Percentiles rank a stretch among this genome's conserved stretches.
phyloP scores from a whole-genome alignment of 2,888 invertebrate species.

The Dioctria rufipes region DNA sequence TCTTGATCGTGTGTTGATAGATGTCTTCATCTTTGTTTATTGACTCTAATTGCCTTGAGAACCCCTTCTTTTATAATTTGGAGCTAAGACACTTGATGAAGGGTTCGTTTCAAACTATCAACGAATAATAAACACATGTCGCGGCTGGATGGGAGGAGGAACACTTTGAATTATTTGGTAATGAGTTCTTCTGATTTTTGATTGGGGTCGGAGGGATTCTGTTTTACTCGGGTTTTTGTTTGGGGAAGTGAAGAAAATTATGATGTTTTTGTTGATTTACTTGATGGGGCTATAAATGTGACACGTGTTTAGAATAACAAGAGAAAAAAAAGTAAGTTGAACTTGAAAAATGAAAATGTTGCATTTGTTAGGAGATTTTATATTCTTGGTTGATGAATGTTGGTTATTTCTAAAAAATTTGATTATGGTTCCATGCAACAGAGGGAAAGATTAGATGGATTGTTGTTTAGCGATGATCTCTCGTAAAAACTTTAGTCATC shows the following conservation, averaged over 20 bases:
- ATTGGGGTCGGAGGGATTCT: background rate
- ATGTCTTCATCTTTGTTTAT: conserved; percentile 51
- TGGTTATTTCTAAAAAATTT: too few species aligned
- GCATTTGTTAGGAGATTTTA: too few species aligned
- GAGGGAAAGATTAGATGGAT: too few species aligned
- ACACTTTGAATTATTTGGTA: conserved; percentile 9
- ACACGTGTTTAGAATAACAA: background rate
- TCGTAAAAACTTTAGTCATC: too few species aligned
- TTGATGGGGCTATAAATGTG: background rate
- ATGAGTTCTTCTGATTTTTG: background rate
- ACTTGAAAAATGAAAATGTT: too few species aligned
- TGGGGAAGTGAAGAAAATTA: background rate
- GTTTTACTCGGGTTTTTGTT: background rate
- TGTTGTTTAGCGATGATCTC: too few species aligned
- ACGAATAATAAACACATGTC: conserved; percentile 34
- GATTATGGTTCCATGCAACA: too few species aligned
- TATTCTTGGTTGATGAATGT: too few species aligned
- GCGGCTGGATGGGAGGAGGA: conserved; percentile 2
- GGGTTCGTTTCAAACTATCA: conserved; percentile 5
- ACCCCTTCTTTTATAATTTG: conserved; percentile 34
- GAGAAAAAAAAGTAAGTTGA: too few species aligned
- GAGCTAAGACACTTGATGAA: conserved; percentile 3
- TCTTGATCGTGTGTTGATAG: conserved; percentile 52
- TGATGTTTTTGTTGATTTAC: background rate
- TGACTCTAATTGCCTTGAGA: conserved; percentile 43